Evolutionary conservation across 1,140 invertebrate genomes (phyloP), one percentile per base, ranked within the genome.

Genomic region (Acromyrmex charruanus): DNA sequence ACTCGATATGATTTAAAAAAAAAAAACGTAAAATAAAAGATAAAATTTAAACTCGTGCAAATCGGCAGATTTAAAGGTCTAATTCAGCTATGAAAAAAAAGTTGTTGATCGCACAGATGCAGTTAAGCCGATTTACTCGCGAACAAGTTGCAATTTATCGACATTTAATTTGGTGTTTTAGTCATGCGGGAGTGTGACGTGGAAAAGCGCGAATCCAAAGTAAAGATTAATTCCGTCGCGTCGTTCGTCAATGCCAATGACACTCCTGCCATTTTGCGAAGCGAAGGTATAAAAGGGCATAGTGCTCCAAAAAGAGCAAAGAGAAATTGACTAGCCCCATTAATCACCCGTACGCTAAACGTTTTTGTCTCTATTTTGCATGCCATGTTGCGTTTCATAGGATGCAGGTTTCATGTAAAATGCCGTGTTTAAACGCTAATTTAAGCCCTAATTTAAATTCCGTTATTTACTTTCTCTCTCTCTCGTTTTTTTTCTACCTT

Each of bases 161-260:
- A 39, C 63, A 21, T 89, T 90, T 85, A 89, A 69, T 79, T 55
- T 39, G 51, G 18, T 31, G 35, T 74, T 66, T 59, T 35, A 31
- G 12, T 3, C 5, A 14, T 9, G 18, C 14, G 39, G 18, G n/a
- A 28, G 14, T 12, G 59, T 39, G 14, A 21, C 21, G 35, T 18
- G 35, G 39, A 61, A 68, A 39, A 16, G 39, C 49, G 9, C 66
- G 71, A 18, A 16, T 31, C 1, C 31, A 44, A 21, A 44, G 68
- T 28, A 77, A 77, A 82, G 80, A 91, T 91, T 92, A 92, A 92
- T 92, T 82, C 85, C 85, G 88, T 90, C 74, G 86, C 85, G 80
- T 89, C 91, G 88, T 92, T 58, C 85, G 88, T 92, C 91, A 92
- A 90, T 92, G 91, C 87, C 91, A 89, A 35, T 12, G 79, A 49